Conservation (phyloP, 2,113 vertebrate genomes). For the Trogon melanurus region DNA sequence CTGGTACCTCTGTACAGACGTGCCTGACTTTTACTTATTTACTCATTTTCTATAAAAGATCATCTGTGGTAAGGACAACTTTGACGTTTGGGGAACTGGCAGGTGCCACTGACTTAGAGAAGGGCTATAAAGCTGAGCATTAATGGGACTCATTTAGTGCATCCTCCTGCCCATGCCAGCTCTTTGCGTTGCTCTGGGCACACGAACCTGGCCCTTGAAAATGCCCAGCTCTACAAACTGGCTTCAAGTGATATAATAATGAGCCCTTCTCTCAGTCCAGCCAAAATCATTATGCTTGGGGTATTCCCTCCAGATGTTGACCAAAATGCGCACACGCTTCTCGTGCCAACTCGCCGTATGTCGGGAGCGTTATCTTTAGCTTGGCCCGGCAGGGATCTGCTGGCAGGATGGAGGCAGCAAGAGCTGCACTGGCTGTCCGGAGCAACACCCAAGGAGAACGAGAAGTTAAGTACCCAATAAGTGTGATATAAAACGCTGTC, state of each 20-base stretch:
- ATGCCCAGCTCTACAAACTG: background rate
- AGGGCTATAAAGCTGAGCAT: background rate
- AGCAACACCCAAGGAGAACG: background rate
- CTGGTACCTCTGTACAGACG: background rate
- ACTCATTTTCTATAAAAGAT: background rate
- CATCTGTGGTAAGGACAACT: background rate
- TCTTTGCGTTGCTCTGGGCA: background rate
- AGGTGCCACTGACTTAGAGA: background rate
- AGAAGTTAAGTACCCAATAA: slow-evolving; percentile 17
- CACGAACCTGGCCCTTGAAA: background rate
- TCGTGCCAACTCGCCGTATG: background rate
- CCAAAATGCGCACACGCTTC: background rate
- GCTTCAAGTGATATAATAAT: slow-evolving; percentile 5
- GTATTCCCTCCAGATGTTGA: slow-evolving; percentile 28
- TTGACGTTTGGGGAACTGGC: background rate
- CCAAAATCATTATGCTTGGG: slow-evolving; percentile 18
- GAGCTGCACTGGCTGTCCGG: background rate
- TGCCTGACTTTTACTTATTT: background rate
- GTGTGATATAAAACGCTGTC: background rate
- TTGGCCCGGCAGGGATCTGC: background rate
- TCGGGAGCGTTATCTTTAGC: background rate
- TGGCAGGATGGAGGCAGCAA: slow-evolving; percentile 10
- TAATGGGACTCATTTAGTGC: background rate
- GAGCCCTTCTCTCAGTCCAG: background rate
- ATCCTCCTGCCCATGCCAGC: background rate